Percentiles rank a stretch among this genome's conserved stretches.
These are phyloP conservation scores for Verasper variegatus DNA, from an alignment of 2,113 vertebrate species.

Conservation along the genomic window DNA sequence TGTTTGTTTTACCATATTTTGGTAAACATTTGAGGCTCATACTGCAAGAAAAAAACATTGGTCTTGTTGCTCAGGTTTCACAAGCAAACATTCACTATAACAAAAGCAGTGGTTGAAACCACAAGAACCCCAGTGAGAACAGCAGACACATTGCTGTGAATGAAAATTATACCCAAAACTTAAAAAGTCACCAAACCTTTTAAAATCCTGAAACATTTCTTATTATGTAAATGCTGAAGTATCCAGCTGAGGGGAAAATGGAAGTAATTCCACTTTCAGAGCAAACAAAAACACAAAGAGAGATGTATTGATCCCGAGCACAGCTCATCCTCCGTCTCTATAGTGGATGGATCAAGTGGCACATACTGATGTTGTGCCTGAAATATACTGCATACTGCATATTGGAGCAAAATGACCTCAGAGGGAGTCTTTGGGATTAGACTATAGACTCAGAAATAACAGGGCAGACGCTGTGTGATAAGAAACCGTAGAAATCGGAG, in stretches of 20 bases:
- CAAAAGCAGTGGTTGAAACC: neutral
- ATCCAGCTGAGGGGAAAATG: slow-evolving; percentile 31
- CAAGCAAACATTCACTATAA: neutral
- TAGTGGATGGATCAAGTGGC: slow-evolving; percentile 6
- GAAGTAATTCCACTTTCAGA: slow-evolving; percentile 36
- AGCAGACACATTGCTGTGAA: neutral
- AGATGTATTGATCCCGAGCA: slow-evolving; percentile 46
- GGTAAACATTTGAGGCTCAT: neutral
- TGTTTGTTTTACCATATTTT: neutral
- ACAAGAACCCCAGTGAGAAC: neutral
- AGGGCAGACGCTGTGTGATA: slow-evolving; percentile 18
- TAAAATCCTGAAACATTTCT: slow-evolving; percentile 12
- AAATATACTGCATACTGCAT: slow-evolving; percentile 24
- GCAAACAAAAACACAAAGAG: slow-evolving; percentile 50
- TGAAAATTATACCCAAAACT: neutral
- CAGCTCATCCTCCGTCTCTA: slow-evolving; percentile 33
- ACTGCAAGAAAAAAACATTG: neutral
- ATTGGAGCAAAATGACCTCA: slow-evolving; percentile 27
- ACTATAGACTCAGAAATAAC: slow-evolving; percentile 27
- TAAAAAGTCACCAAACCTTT: slow-evolving; percentile 3
- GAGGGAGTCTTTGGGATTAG: slow-evolving; percentile 38
- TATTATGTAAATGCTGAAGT: neutral
- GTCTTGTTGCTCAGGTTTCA: neutral
- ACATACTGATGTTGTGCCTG: slow-evolving; percentile 31
- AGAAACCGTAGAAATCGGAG: slow-evolving; percentile 33